phyloP scores from a whole-genome alignment of 1,140 invertebrate species.

The Zaprionus taronus region DNA sequence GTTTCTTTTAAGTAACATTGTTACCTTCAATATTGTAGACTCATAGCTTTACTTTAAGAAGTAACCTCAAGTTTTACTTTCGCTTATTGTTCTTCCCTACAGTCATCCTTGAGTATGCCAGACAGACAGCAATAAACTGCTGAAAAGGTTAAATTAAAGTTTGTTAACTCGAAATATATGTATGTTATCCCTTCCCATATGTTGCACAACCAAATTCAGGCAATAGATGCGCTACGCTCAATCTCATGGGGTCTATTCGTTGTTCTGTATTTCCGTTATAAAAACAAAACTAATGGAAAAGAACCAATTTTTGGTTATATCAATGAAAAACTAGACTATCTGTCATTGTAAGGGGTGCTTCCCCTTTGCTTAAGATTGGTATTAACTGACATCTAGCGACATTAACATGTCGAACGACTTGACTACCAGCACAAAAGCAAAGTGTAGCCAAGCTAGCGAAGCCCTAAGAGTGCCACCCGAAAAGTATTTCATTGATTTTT shows the following conservation, averaged over 20 bases:
- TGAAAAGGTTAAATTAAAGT: slow-evolving; percentile 19
- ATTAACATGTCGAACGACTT: slow-evolving; percentile 72
- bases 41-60: neutral
- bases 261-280: neutral
- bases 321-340: slow-evolving; percentile 17
- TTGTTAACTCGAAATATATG: neutral
- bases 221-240: slow-evolving; percentile 17
- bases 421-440: slow-evolving; percentile 68
- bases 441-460: slow-evolving; percentile 75
- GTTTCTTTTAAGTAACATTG: too few species aligned
- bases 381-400: slow-evolving; percentile 52
- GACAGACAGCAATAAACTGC: neutral
- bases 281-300: neutral
- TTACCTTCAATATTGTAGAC: neutral
- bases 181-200: neutral
- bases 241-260: neutral
- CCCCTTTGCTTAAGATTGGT: slow-evolving; percentile 17
- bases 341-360: neutral
- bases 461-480: slow-evolving; percentile 77
- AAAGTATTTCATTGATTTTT: slow-evolving; percentile 84
- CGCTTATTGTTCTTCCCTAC: neutral
- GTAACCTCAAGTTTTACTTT: neutral
- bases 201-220: slow-evolving; percentile 10
- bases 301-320: neutral
- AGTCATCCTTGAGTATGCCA: neutral